Evolutionary conservation across 1,140 invertebrate species (phyloP).

Genomic region (Sarcophaga bullata): DNA sequence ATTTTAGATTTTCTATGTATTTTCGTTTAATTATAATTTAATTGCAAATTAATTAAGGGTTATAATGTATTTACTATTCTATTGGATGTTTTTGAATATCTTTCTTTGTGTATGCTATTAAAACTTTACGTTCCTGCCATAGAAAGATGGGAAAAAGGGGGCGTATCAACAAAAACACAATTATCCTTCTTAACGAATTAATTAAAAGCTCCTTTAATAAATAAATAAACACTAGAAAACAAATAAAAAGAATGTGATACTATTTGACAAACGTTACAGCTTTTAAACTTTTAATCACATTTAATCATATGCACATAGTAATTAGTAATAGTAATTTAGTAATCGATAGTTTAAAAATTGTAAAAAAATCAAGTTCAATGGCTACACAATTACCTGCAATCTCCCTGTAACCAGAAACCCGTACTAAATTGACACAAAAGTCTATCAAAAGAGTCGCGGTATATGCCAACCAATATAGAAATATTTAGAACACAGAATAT

Average conservation of each 20-base stretch:
- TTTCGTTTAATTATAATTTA: constrained; percentile 8
- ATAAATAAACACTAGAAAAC: neutral
- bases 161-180: neutral
- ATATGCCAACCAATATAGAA: no score
- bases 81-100: neutral
- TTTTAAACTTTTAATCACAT: no score
- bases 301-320: no score
- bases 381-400: no score
- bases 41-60: constrained; percentile 15
- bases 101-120: neutral
- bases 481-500: no score
- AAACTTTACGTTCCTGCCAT: neutral
- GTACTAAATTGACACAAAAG: no score
- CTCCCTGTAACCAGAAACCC: no score
- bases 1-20: neutral
- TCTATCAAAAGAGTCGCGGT: no score
- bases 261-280: no score
- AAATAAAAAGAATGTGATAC: neutral
- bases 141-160: neutral
- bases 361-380: no score
- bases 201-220: neutral
- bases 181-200: neutral
- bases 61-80: neutral
- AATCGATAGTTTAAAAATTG: no score
- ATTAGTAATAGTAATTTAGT: no score